phyloP scores from a whole-genome alignment of 2,113 vertebrate genomes.

The Cynocephalus volans region DNA sequence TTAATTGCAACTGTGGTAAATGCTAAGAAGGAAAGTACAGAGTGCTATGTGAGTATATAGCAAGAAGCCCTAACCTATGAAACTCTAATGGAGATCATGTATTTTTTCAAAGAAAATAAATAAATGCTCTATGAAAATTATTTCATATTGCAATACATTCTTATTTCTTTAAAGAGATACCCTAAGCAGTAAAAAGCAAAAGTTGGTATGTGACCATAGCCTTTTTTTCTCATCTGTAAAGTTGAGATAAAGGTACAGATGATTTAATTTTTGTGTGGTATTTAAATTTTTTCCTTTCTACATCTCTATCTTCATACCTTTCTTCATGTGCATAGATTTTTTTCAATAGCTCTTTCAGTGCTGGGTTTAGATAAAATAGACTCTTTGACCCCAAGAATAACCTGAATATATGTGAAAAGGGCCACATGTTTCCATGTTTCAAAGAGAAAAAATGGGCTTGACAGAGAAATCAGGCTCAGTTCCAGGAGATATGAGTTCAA shows the following conservation, averaged over 20 bases:
- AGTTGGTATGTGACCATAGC: not conserved
- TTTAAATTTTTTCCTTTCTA: not conserved
- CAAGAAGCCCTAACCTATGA: not conserved
- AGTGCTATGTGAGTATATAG: not conserved
- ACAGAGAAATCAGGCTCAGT: constrained; percentile 38
- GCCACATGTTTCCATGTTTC: not conserved
- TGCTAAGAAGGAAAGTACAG: not conserved
- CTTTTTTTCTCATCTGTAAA: constrained; percentile 24
- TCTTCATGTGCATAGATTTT: not conserved
- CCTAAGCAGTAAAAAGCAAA: not conserved
- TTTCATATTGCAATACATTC: not conserved
- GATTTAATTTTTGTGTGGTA: not conserved
- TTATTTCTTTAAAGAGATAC: constrained; percentile 37
- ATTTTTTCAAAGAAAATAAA: not conserved
- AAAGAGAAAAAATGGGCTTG: not conserved
- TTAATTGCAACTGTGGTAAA: not conserved
- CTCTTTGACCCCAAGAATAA: not conserved
- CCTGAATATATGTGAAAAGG: not conserved
- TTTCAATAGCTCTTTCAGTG: not conserved
- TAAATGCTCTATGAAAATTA: not conserved
- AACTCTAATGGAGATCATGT: not conserved
- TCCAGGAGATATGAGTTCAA: constrained; percentile 16
- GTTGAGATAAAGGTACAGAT: not conserved
- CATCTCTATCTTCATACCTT: not conserved
- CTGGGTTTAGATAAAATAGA: constrained; percentile 30